Conservation (phyloP, 1,140 invertebrate genomes). For the Psilanteris sp. region DNA sequence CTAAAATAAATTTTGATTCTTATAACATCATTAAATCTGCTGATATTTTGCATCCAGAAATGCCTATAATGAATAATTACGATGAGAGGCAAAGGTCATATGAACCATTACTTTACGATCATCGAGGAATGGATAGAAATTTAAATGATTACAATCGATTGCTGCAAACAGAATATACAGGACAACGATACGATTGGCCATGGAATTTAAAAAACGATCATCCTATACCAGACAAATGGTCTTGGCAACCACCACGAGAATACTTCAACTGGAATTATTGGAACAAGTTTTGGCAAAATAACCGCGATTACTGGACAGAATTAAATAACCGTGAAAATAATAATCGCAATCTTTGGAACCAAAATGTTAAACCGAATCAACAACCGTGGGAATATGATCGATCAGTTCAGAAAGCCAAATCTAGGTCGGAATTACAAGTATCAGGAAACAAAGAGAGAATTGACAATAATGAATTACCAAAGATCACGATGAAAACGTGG, state of each 20-base stretch:
- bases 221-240: slow-evolving; percentile 51
- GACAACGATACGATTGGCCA: slow-evolving; percentile 38
- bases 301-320: slow-evolving; percentile 62
- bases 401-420: slow-evolving; percentile 34
- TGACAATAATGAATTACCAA: slow-evolving; percentile 64
- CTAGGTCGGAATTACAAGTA: slow-evolving; percentile 51
- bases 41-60: no score
- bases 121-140: neutral
- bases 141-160: slow-evolving; percentile 30
- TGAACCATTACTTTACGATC: slow-evolving; percentile 12
- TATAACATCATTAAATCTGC: no score
- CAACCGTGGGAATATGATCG: slow-evolving; percentile 38
- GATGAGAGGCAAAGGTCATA: no score
- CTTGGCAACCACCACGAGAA: slow-evolving; percentile 46
- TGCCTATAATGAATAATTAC: no score
- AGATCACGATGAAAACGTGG: slow-evolving; percentile 75
- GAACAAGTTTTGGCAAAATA: slow-evolving; percentile 45
- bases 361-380: slow-evolving; percentile 33
- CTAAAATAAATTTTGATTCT: no score
- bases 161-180: slow-evolving; percentile 14
- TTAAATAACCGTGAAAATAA: slow-evolving; percentile 39
- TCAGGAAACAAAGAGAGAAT: slow-evolving; percentile 41
- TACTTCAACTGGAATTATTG: slow-evolving; percentile 61
- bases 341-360: slow-evolving; percentile 15
- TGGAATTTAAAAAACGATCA: slow-evolving; percentile 46